Conservation (phyloP, 2,797 vertebrate species). For the Pangasius mekongensis region DNA sequence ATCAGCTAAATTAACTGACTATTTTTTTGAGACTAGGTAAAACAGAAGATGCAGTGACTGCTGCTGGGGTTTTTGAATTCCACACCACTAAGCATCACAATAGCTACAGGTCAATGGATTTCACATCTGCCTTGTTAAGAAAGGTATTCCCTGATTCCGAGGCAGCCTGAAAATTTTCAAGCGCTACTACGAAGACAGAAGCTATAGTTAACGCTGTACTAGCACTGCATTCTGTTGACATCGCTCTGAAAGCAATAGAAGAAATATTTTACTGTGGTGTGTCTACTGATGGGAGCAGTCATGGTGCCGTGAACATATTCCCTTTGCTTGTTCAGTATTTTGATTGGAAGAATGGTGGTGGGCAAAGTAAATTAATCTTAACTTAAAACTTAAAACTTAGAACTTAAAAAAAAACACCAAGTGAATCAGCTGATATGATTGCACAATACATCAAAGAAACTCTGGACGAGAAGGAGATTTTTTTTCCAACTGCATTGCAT, state of each 20-base stretch:
- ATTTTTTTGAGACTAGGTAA: neutral
- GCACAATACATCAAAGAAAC: conserved; percentile 39
- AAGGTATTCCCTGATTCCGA: conserved; percentile 27
- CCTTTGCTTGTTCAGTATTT: conserved; percentile 41
- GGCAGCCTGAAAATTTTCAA: neutral
- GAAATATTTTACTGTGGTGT: conserved; percentile 5
- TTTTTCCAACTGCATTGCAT: conserved; percentile 26
- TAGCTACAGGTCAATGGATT: conserved; percentile 38
- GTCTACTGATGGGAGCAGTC: conserved; percentile 28
- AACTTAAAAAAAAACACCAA: conserved; percentile 8
- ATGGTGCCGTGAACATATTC: conserved; percentile 26
- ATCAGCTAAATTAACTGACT: neutral
- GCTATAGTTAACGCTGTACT: conserved; percentile 2
- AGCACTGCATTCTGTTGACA: conserved; percentile 20
- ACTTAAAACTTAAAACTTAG: no score
- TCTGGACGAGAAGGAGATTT: conserved; percentile 8
- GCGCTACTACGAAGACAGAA: conserved; percentile 24
- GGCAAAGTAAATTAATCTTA: conserved; percentile 33
- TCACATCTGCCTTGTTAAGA: conserved; percentile 14
- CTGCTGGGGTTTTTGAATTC: conserved; percentile 11
- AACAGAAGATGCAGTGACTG: neutral
- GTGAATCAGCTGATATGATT: conserved; percentile 27
- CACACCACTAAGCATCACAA: conserved; percentile 20
- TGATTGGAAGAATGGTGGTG: conserved; percentile 45
- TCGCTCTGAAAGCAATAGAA: conserved; percentile 35